Conservation (phyloP, 2,797 vertebrate genomes). For the Cyprinodon diabolis region DNA sequence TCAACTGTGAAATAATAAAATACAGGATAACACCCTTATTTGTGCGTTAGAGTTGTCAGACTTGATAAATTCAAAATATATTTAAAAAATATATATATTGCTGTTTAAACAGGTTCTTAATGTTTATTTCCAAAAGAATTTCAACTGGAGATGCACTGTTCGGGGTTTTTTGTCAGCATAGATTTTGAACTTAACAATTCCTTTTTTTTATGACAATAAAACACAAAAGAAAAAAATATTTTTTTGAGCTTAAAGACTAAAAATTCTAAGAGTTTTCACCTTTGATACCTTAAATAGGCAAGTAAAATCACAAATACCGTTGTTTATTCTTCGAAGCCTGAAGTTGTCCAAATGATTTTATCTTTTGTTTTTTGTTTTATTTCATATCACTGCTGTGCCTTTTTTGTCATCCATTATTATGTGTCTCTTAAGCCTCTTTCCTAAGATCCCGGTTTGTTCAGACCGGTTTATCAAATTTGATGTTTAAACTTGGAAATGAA, state of each 20-base stretch:
- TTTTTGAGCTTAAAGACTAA: background rate
- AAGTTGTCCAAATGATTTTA: background rate
- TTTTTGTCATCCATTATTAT: too few species aligned
- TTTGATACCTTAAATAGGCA: background rate
- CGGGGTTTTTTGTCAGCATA: too few species aligned
- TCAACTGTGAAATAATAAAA: background rate
- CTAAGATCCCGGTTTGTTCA: background rate
- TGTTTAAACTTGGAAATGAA: too few species aligned
- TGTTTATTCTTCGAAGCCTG: background rate
- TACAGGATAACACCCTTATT: background rate
- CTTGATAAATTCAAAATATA: background rate
- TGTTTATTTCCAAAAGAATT: too few species aligned
- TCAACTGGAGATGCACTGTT: too few species aligned
- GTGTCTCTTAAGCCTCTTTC: background rate
- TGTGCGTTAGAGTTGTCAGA: background rate
- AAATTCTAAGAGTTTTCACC: background rate
- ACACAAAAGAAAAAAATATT: background rate
- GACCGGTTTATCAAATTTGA: background rate
- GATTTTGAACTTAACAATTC: too few species aligned
- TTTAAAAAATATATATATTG: too few species aligned
- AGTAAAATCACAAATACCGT: background rate
- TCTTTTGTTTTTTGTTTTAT: background rate
- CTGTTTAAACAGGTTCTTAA: too few species aligned
- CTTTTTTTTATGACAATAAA: too few species aligned
- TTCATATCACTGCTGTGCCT: background rate